Evolutionary conservation across 2,113 vertebrate genomes (phyloP).

Genomic region (Euleptes europaea): DNA sequence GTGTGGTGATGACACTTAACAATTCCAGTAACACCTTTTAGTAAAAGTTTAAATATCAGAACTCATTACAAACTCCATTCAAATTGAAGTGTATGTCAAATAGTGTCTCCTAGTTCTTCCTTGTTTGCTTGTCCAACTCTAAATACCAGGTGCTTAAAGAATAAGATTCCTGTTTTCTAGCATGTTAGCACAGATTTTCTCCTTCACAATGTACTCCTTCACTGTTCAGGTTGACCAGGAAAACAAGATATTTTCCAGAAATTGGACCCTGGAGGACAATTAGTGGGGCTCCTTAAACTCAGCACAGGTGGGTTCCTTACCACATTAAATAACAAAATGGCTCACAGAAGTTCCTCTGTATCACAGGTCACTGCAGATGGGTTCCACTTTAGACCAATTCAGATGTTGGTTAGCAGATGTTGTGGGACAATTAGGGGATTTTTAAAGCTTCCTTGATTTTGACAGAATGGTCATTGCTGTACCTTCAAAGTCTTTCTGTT

Average conservation of each 20-base stretch:
- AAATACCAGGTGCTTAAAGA: background rate
- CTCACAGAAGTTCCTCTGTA: slow-evolving; percentile 10
- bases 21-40: background rate
- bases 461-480: background rate
- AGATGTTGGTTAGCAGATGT: slow-evolving; percentile 12
- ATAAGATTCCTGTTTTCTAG: background rate
- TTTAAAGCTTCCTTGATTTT: slow-evolving; percentile 26
- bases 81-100: background rate
- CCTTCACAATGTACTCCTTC: background rate
- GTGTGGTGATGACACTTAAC: background rate
- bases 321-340: slow-evolving; percentile 14
- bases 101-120: background rate
- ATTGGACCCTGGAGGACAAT: slow-evolving; percentile 16
- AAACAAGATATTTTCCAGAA: slow-evolving; percentile 27
- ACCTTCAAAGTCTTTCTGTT: background rate
- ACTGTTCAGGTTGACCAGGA: slow-evolving; percentile 23
- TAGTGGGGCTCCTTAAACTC: slow-evolving; percentile 19
- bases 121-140: background rate
- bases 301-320: slow-evolving; percentile 13
- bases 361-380: slow-evolving; percentile 1
- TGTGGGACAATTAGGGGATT: slow-evolving; percentile 4
- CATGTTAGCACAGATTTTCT: slow-evolving; percentile 1
- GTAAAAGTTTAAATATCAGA: accelerated
- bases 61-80: background rate
- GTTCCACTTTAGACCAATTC: background rate